These are phyloP conservation scores for Synanthedon formicaeformis DNA, from an alignment of 2,888 invertebrate genomes.

Conservation along the genomic window DNA sequence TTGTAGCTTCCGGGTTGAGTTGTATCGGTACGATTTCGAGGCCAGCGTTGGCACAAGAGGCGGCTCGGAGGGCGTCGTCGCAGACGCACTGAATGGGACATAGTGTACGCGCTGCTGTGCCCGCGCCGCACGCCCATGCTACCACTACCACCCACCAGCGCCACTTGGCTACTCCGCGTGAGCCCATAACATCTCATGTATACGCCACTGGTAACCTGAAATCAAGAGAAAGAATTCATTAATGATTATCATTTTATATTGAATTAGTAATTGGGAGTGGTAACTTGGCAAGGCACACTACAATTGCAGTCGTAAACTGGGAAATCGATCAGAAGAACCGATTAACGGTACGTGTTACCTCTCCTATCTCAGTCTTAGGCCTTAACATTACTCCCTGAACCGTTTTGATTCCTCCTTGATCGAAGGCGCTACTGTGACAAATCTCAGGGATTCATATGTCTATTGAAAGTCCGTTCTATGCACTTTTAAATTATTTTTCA, in stretches of 20 bases:
- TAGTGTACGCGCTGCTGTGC: conserved; percentile 70
- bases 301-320: too few relatives aligned
- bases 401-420: too few relatives aligned
- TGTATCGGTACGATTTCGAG: conserved; percentile 90
- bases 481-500: too few relatives aligned
- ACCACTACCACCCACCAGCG: conserved; percentile 67
- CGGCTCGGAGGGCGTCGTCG: conserved; percentile 80
- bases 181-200: conserved; percentile 70
- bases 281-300: too few relatives aligned
- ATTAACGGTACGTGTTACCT: too few relatives aligned
- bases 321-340: too few relatives aligned
- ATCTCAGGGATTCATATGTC: too few relatives aligned
- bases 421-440: too few relatives aligned
- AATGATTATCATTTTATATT: conserved; percentile 1
- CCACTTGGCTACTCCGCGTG: conserved; percentile 61
- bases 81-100: conserved; percentile 87
- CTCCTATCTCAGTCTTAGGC: too few relatives aligned
- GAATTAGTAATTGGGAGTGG: too few relatives aligned
- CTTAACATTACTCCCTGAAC: too few relatives aligned
- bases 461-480: too few relatives aligned
- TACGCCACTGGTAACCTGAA: conserved; percentile 50
- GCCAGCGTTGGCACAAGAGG: conserved; percentile 81
- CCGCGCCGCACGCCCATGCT: conserved; percentile 66
- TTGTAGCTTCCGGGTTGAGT: conserved; percentile 86
- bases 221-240: conserved; percentile 17